Percentiles rank a stretch among this genome's conserved stretches.
Conservation (phyloP, 2,113 vertebrate genomes). For the Cervus canadensis region DNA sequence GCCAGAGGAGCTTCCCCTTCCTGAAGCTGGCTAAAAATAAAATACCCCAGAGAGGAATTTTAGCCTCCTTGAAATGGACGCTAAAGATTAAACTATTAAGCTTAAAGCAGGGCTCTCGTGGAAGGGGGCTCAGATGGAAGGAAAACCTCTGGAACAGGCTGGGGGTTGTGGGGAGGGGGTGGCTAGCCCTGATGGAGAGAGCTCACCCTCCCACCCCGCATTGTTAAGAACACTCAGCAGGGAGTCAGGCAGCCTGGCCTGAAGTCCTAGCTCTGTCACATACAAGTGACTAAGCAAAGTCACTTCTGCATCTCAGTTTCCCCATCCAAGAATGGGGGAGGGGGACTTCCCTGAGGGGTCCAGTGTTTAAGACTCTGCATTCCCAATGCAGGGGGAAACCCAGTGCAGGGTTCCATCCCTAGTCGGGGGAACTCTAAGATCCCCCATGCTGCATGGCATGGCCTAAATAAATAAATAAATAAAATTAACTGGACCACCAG, state of each 20-base stretch:
- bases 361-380: not conserved
- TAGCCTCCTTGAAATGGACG: conserved; percentile 9
- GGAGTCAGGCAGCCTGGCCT: not conserved
- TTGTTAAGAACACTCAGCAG: not conserved
- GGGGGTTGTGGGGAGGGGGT: not conserved
- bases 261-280: not conserved
- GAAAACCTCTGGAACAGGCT: not conserved
- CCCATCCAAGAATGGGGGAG: not conserved
- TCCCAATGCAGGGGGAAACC: not conserved
- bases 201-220: not conserved
- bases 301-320: not conserved
- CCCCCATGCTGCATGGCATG: not conserved
- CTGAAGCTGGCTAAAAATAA: conserved; percentile 64
- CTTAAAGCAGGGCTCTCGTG: not conserved
- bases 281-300: not conserved
- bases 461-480: not conserved
- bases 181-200: no score
- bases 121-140: not conserved
- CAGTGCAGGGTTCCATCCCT: not conserved
- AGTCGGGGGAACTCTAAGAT: not conserved
- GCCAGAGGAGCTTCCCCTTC: conserved; percentile 49
- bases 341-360: not conserved
- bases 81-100: conserved; percentile 22
- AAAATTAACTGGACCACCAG: not conserved
- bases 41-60: conserved; percentile 53